Conservation (phyloP, 2,113 vertebrate genomes). For the Myxocyprinus asiaticus region DNA sequence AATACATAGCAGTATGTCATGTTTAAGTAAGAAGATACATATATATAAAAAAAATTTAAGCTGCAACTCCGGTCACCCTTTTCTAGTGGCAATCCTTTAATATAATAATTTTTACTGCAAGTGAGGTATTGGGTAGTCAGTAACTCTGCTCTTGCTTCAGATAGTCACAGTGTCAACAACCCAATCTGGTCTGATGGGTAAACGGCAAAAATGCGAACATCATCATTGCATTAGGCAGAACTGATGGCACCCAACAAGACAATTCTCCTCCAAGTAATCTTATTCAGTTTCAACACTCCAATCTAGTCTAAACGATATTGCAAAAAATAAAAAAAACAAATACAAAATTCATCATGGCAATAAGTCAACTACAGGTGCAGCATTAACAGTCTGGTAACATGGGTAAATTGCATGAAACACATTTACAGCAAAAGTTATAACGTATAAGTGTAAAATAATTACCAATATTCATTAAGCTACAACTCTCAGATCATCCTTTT, state of each 20-base stretch:
- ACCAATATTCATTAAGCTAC: not conserved
- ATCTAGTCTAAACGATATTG: conserved; percentile 72
- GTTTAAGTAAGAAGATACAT: no score
- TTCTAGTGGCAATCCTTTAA: not conserved
- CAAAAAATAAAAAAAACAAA: conserved; percentile 72
- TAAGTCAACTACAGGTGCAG: not conserved
- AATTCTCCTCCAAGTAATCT: no score
- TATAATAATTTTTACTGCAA: not conserved
- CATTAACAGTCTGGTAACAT: not conserved
- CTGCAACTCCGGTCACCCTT: not conserved
- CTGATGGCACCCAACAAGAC: no score
- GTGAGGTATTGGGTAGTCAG: no score
- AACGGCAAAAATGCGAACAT: conserved; percentile 58
- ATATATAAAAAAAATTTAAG: no score
- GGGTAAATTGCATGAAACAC: not conserved
- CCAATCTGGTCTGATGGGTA: conserved; percentile 61
- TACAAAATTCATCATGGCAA: conserved; percentile 38
- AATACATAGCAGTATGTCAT: not conserved
- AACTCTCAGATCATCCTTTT: not conserved
- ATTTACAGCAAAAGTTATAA: not conserved
- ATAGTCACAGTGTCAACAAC: conserved; percentile 54
- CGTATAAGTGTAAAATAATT: not conserved
- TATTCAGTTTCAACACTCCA: conserved; percentile 62
- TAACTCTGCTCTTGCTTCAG: conserved; percentile 48
- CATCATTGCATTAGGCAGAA: conserved; percentile 52